These are phyloP conservation scores for Hippocampus mohnikei DNA, from an alignment of 2,113 vertebrate species.

Conservation along the genomic window DNA sequence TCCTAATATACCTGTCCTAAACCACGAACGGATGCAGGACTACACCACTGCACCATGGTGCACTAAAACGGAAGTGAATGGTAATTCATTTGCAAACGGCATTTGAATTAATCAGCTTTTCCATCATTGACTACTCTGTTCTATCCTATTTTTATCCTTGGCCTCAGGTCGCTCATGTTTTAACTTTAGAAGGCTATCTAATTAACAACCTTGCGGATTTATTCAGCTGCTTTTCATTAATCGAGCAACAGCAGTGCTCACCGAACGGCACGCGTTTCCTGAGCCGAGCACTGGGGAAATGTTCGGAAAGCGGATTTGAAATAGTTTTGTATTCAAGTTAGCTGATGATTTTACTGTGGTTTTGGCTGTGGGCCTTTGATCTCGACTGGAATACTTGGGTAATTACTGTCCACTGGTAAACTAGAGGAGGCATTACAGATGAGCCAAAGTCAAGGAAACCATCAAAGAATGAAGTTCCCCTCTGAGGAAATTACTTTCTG, in stretches of 20 bases:
- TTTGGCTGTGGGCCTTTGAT: background rate
- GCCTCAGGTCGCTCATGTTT: conserved; percentile 68
- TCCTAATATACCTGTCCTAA: background rate
- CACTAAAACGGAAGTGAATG: conserved; percentile 52
- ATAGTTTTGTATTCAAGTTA: background rate
- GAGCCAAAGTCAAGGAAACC: no score
- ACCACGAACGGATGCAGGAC: background rate
- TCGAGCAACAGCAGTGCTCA: conserved; percentile 33
- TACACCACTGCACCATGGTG: conserved; percentile 11
- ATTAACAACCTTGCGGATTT: conserved; percentile 66
- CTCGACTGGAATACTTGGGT: background rate
- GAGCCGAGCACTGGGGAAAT: conserved; percentile 14
- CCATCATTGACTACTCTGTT: conserved; percentile 46
- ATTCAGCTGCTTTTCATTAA: conserved; percentile 58
- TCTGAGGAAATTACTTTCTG: no score
- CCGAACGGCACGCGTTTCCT: conserved; percentile 17
- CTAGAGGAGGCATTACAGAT: no score
- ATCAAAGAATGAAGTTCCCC: no score
- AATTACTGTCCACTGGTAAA: no score
- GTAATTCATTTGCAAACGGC: conserved; percentile 55
- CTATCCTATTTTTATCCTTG: conserved; percentile 68
- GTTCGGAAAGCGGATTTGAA: background rate
- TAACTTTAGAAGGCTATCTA: conserved; percentile 62
- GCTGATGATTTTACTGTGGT: background rate
- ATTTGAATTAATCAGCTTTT: conserved; percentile 65